A percentile compares a stretch with the other conserved stretches of the same genome.
phyloP scores from a whole-genome alignment of 2,888 invertebrate species.

The Griposia aprilina region DNA sequence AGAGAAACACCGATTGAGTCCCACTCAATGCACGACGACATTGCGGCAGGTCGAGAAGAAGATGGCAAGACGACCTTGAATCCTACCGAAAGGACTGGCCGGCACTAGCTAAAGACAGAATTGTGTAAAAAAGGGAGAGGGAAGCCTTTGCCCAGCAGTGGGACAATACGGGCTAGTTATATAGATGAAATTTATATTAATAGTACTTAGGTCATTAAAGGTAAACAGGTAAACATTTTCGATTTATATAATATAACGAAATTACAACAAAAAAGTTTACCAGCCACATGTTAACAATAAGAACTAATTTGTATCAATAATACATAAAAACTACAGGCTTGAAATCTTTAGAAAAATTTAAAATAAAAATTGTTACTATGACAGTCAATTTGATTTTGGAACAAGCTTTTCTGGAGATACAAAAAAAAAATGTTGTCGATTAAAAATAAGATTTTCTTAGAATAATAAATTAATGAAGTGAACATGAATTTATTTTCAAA shows the following conservation, averaged over 20 bases:
- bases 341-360: not conserved
- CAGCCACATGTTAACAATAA: not conserved
- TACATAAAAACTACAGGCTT: not conserved
- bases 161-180: not conserved
- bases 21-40: not conserved
- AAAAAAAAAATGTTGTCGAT: no score
- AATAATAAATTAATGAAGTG: no score
- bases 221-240: not conserved
- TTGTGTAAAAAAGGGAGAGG: not conserved
- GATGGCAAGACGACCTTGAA: not conserved
- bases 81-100: not conserved
- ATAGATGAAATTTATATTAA: no score
- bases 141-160: not conserved
- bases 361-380: not conserved
- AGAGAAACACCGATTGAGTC: no score
- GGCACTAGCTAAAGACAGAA: not conserved
- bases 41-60: not conserved
- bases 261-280: not conserved
- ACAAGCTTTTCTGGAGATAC: not conserved
- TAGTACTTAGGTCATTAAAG: no score
- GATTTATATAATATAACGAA: not conserved
- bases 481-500: no score
- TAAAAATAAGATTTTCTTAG: no score
- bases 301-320: not conserved
- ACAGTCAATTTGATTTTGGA: constrained; percentile 23